phyloP scores from a whole-genome alignment of 2,888 invertebrate species.

The Scotopteryx bipunctaria region DNA sequence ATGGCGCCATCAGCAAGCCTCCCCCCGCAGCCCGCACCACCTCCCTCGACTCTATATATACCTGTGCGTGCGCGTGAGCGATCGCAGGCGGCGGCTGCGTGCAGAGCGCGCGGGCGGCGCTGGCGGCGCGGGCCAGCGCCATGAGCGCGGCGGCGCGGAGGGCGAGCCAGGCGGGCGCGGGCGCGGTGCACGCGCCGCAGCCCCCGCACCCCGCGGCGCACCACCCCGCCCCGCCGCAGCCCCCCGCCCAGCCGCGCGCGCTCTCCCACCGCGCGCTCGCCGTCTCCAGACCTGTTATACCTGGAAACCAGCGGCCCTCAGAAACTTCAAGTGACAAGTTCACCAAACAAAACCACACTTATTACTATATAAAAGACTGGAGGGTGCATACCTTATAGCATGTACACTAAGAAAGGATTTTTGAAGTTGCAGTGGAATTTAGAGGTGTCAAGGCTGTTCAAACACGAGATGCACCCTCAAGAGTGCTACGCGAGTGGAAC shows the following conservation, averaged over 20 bases:
- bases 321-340: too few relatives aligned
- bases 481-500: too few relatives aligned
- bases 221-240: conserved; percentile 46
- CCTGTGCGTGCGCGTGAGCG: conserved; percentile 84
- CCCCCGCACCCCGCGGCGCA: conserved; percentile 42
- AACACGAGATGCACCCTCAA: too few relatives aligned
- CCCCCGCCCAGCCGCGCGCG: conserved; percentile 55
- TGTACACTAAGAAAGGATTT: too few relatives aligned
- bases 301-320: conserved; percentile 36
- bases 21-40: too few relatives aligned
- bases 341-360: too few relatives aligned
- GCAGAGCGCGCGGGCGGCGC: conserved; percentile 89
- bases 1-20: too few relatives aligned
- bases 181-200: conserved; percentile 42
- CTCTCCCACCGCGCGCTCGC: conserved; percentile 41
- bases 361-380: too few relatives aligned
- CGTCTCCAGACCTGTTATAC: conserved; percentile 57
- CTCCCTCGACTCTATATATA: too few relatives aligned
- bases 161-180: conserved; percentile 66
- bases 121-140: conserved; percentile 73
- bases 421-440: too few relatives aligned
- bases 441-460: too few relatives aligned
- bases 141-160: conserved; percentile 90
- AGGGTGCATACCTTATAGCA: too few relatives aligned
- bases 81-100: conserved; percentile 97